phyloP scores from a whole-genome alignment of 2,888 invertebrate species.

The Anthrax anthrax region DNA sequence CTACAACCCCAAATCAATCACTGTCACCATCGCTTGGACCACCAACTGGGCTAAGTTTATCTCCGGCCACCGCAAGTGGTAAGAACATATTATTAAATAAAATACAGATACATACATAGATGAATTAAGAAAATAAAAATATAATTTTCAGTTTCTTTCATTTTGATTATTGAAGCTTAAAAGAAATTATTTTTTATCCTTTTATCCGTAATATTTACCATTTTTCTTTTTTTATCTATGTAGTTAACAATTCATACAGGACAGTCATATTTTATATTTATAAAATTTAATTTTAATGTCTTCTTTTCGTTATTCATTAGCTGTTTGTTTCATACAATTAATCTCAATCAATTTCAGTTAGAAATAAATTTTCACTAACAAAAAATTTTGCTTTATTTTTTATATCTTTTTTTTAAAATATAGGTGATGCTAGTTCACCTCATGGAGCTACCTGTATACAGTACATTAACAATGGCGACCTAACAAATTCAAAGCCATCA shows the following conservation, averaged over 20 bases:
- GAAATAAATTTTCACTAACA: background rate
- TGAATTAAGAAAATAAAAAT: background rate
- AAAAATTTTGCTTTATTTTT: background rate
- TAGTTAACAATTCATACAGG: no score
- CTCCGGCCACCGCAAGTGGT: conserved; percentile 35
- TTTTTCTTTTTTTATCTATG: no score
- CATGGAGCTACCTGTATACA: conserved; percentile 47
- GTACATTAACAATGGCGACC: conserved; percentile 36
- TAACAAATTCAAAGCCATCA: conserved; percentile 38
- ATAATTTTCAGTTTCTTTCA: background rate
- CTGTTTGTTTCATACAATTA: background rate
- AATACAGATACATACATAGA: background rate
- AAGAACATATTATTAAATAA: conserved; percentile 1
- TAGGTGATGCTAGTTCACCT: conserved; percentile 45
- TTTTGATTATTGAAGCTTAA: background rate
- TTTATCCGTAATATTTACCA: no score
- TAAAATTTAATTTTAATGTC: no score
- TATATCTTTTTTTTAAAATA: conserved; percentile 12
- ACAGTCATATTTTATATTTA: no score
- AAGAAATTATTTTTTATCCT: no score
- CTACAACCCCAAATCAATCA: conserved; percentile 29
- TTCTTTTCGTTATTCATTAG: background rate
- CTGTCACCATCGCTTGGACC: conserved; percentile 27
- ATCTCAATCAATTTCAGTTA: conserved; percentile 4
- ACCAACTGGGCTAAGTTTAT: conserved; percentile 28